Evolutionary conservation across 2,113 vertebrate species (phyloP).

Genomic region (Rhinopomastus cyanomelas): DNA sequence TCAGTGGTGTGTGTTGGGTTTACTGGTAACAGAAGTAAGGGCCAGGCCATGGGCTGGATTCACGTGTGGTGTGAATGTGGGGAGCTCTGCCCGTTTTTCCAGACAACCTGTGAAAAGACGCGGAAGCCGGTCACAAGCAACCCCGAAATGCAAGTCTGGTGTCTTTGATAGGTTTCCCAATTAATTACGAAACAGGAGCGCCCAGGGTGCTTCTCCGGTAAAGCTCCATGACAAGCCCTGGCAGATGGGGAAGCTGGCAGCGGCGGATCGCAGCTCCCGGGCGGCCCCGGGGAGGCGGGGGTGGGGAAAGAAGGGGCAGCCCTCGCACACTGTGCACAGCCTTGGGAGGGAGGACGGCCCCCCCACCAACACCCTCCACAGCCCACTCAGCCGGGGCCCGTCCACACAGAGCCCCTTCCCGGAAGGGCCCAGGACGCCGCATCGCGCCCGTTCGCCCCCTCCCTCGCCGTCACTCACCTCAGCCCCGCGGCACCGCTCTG

Average conservation of each 20-base stretch:
- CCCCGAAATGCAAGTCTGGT: background rate
- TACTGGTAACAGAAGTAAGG: background rate
- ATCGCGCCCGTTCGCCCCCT: too few relatives aligned
- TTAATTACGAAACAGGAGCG: background rate
- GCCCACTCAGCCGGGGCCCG: background rate
- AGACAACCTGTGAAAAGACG: constrained; percentile 50
- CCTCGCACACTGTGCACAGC: background rate
- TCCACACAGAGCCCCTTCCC: background rate
- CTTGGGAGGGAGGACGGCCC: background rate
- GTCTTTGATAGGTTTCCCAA: background rate
- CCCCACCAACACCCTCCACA: background rate
- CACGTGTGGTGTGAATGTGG: constrained; percentile 1
- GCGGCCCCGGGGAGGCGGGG: background rate
- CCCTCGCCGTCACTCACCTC: too few relatives aligned
- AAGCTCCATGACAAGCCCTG: background rate
- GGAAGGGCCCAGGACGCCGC: too few relatives aligned
- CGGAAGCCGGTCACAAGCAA: background rate
- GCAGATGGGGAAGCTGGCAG: background rate
- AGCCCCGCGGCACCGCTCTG: too few relatives aligned
- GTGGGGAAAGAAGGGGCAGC: background rate
- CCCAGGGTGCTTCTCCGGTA: background rate
- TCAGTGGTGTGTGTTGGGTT: background rate
- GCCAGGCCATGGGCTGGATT: constrained; percentile 24
- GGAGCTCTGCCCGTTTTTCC: background rate
- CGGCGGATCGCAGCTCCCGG: background rate